Conservation (phyloP, 2,888 invertebrate genomes). For the Hydriomena furcata region DNA sequence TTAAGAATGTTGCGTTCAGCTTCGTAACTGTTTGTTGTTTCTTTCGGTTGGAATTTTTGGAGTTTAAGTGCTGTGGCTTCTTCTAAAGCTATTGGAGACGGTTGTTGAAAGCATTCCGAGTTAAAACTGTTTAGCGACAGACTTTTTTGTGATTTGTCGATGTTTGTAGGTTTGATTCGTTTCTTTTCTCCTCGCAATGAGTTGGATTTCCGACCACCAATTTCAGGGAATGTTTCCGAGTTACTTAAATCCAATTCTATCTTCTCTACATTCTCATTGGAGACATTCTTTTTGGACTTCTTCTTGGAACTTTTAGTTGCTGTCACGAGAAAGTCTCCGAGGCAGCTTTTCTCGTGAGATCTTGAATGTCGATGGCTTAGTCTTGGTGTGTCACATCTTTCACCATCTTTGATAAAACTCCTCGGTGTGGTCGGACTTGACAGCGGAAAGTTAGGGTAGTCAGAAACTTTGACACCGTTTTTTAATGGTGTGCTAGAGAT, state of each 20-base stretch:
- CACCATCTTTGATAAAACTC: constrained; percentile 52
- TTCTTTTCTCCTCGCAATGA: constrained; percentile 62
- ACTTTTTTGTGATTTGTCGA: constrained; percentile 64
- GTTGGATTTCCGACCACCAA: constrained; percentile 66
- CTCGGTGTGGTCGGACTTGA: constrained; percentile 66
- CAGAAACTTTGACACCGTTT: constrained; percentile 54
- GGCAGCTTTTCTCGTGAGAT: constrained; percentile 65
- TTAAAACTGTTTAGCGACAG: constrained; percentile 66
- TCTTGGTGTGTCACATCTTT: constrained; percentile 70
- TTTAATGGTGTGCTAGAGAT: constrained; percentile 72
- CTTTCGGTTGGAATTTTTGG: constrained; percentile 59
- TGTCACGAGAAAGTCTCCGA: constrained; percentile 66
- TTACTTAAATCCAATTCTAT: constrained; percentile 65
- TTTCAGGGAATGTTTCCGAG: constrained; percentile 72
- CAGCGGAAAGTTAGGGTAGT: constrained; percentile 49
- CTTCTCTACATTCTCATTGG: constrained; percentile 59
- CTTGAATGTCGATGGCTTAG: constrained; percentile 58
- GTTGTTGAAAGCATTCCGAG: constrained; percentile 62
- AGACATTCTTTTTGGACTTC: constrained; percentile 56
- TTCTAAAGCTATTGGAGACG: constrained; percentile 56
- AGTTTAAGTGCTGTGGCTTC: constrained; percentile 69
- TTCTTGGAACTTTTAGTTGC: constrained; percentile 64
- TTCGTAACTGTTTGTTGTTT: constrained; percentile 60
- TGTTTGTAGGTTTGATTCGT: constrained; percentile 82
- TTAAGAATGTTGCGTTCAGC: constrained; percentile 70